Percentiles rank a stretch among this genome's conserved stretches.
Evolutionary conservation across 1,140 invertebrate species (phyloP).

Genomic region (Melitaea cinxia): DNA sequence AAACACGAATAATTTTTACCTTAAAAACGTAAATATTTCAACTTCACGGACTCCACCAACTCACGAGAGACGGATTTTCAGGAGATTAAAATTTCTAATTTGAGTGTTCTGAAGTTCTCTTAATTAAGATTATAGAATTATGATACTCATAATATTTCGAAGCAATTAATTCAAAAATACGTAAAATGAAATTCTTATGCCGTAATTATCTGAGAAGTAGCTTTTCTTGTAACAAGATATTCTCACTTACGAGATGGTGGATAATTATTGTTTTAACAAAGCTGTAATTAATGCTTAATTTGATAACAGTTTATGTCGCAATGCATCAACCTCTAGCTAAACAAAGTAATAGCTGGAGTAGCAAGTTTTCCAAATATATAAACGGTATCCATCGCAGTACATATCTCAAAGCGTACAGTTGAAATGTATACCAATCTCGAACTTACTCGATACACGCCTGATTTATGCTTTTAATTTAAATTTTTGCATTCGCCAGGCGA

Average conservation of each 20-base stretch:
- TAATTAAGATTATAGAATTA: slow-evolving; percentile 80
- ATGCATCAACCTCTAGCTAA: not conserved
- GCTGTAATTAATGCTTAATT: slow-evolving; percentile 23
- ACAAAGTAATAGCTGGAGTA: slow-evolving; percentile 20
- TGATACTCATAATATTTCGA: slow-evolving; percentile 75
- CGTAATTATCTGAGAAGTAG: slow-evolving; percentile 66
- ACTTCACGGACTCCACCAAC: slow-evolving; percentile 45
- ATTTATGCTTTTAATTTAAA: slow-evolving; percentile 82
- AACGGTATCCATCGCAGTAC: slow-evolving; percentile 47
- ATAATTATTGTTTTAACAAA: slow-evolving; percentile 44
- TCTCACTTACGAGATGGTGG: slow-evolving; percentile 40
- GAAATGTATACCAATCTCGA: slow-evolving; percentile 77
- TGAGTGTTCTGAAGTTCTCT: slow-evolving; percentile 68
- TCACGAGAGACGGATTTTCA: slow-evolving; percentile 62
- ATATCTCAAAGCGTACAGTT: slow-evolving; percentile 62
- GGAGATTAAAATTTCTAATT: slow-evolving; percentile 78
- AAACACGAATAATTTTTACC: slow-evolving; percentile 42
- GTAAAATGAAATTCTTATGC: slow-evolving; percentile 55
- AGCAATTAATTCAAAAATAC: slow-evolving; percentile 78
- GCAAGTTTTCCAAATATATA: slow-evolving; percentile 33
- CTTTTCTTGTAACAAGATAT: slow-evolving; percentile 58
- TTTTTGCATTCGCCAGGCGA: slow-evolving; percentile 80
- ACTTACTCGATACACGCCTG: slow-evolving; percentile 79
- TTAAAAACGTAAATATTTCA: slow-evolving; percentile 48
- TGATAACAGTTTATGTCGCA: not conserved